Base-by-base conservation (phyloP, 30 jellyfish, hydroid and myxozoan genomes). In the Pelagia noctiluca region DNA sequence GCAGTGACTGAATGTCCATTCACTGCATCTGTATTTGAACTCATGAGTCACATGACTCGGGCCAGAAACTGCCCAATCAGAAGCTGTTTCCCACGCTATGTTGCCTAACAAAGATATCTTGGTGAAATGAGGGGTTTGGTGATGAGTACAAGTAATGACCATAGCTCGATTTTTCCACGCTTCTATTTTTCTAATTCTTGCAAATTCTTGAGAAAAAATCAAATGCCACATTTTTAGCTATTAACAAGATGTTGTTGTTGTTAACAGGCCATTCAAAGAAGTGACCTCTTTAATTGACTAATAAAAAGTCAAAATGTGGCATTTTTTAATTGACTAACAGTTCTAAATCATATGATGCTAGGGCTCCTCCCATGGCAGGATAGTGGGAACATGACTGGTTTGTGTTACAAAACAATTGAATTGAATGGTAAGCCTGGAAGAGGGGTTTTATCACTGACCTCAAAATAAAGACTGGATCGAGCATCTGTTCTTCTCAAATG, bases 81-180 rank as follows among this genome's bases (percentile, higher is more conserved):
- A 11, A 24, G 10, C 70, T 22, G 2, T 22, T 81, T 81, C 91
- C 91, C 91, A 81, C 91, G 91, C 91, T 81, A 10, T 37, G 50
- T 2, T 47, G 35, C 75, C 68, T 84, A 81, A 53, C 91, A 24
- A 28, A 60, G 91, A 81, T 81, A 81, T 62, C 84, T 81, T 81
- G 91, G 63, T 81, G 91, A 81, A 81, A 80, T 47, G 91, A 34
- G 84, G 68, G 91, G 91, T 66, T 68, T 35, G 49, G 48, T 21
- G 34, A 50, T 30, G 32, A 33, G 72, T 48, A 53, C 68, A 76
- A 60, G 34, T 12, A 50, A 69, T 48, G 50, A 22, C 77, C 82
- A 32, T 10, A 52, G 26, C 68, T 5, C 68, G 21, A 30, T 52
- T 52, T 52, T 52, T 52, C 68, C 68, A 52, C 68, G 68, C 68